Percentiles rank a stretch among this genome's conserved stretches.
These are phyloP conservation scores for Leptopilina boulardi DNA, from an alignment of 1,140 invertebrate species.

Conservation along the genomic window DNA sequence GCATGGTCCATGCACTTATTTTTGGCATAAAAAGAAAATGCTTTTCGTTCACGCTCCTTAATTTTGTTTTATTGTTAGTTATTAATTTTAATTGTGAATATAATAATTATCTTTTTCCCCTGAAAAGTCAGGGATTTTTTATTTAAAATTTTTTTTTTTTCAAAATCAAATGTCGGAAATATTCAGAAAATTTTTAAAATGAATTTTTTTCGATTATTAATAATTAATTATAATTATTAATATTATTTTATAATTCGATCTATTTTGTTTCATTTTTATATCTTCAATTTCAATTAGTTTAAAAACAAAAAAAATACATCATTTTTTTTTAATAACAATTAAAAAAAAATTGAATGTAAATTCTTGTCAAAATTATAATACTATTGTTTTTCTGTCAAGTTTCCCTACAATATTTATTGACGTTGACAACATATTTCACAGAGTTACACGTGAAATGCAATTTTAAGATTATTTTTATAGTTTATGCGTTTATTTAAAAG, in stretches of 20 bases:
- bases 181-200: too few species aligned
- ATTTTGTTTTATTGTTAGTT: neutral
- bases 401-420: neutral
- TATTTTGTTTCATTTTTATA: too few species aligned
- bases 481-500: slow-evolving; percentile 14
- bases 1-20: slow-evolving; percentile 8
- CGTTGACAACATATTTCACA: neutral
- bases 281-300: too few species aligned
- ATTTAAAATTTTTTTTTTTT: too few species aligned
- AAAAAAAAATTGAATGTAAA: neutral
- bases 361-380: neutral
- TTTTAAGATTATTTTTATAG: slow-evolving; percentile 7
- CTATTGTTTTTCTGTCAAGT: neutral
- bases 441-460: neutral
- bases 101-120: too few species aligned
- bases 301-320: too few species aligned
- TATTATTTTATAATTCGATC: too few species aligned
- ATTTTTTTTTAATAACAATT: neutral
- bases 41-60: neutral
- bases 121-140: too few species aligned
- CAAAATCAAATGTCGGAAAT: too few species aligned
- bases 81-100: neutral
- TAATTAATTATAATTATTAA: too few species aligned
- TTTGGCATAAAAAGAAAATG: neutral
- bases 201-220: too few species aligned